Evolutionary conservation across 1,140 invertebrate genomes (phyloP).

Genomic region (Ectropis grisescens): DNA sequence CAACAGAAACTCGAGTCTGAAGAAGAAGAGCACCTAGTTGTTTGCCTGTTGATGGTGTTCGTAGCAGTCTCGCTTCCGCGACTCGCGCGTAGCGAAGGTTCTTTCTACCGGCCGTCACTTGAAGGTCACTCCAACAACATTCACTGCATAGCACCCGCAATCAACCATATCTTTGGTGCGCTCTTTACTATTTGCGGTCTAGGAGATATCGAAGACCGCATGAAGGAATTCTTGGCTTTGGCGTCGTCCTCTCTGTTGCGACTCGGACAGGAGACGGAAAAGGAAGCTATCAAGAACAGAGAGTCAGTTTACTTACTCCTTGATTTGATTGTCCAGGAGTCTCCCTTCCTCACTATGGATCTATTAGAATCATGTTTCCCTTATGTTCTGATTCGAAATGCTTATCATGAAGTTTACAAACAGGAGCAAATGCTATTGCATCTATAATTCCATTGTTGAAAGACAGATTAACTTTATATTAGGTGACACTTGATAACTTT

Average conservation of each 20-base stretch:
- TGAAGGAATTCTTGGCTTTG: conserved; percentile 98
- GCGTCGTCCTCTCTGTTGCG: conserved; percentile 95
- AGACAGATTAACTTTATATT: conserved; percentile 11
- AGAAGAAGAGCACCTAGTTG: conserved; percentile 92
- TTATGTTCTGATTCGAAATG: conserved; percentile 95
- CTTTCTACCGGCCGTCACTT: conserved; percentile 90
- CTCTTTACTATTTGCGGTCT: conserved; percentile 95
- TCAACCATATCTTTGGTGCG: conserved; percentile 97
- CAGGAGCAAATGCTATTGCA: conserved; percentile 80
- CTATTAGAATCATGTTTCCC: conserved; percentile 98
- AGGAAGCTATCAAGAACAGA: conserved; percentile 92
- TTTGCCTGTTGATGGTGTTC: conserved; percentile 98
- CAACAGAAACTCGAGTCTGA: conserved; percentile 89
- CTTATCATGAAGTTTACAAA: conserved; percentile 96
- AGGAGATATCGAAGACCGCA: conserved; percentile 95
- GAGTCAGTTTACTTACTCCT: conserved; percentile 97
- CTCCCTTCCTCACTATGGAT: conserved; percentile 98
- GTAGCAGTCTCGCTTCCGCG: conserved; percentile 98
- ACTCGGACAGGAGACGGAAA: conserved; percentile 95
- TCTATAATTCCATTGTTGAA: conserved; percentile 37
- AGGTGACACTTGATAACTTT: not conserved
- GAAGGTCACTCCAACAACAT: conserved; percentile 98
- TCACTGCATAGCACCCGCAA: conserved; percentile 95
- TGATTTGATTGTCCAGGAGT: conserved; percentile 97
- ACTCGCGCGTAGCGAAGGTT: conserved; percentile 91